phyloP scores from a whole-genome alignment of 1,140 invertebrate species.

The Aphaenogaster rudis region DNA sequence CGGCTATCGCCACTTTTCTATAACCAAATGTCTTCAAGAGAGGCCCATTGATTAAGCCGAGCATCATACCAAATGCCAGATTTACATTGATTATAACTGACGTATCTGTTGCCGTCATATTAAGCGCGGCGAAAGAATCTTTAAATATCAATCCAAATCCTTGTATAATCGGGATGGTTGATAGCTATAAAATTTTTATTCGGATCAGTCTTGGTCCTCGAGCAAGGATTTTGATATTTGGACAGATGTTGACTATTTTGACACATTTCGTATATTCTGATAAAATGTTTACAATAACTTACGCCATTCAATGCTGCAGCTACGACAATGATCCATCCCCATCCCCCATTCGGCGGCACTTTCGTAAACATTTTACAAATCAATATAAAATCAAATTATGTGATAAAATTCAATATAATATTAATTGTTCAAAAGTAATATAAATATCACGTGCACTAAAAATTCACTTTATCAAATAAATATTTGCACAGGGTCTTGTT shows the following conservation, averaged over 20 bases:
- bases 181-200: slow-evolving; percentile 83
- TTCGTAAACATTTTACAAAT: slow-evolving; percentile 40
- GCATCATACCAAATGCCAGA: slow-evolving; percentile 88
- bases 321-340: slow-evolving; percentile 89
- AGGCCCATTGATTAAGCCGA: slow-evolving; percentile 88
- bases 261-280: not conserved
- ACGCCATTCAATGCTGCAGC: slow-evolving; percentile 89
- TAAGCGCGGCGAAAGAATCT: slow-evolving; percentile 88
- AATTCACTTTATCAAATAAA: slow-evolving; percentile 23
- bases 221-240: not conserved
- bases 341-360: slow-evolving; percentile 88
- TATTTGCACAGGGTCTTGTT: not conserved
- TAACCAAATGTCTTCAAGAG: slow-evolving; percentile 86
- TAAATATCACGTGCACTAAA: slow-evolving; percentile 18
- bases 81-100: slow-evolving; percentile 87
- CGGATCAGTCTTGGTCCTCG: not conserved
- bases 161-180: slow-evolving; percentile 86
- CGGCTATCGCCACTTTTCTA: slow-evolving; percentile 86
- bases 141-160: slow-evolving; percentile 90
- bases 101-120: slow-evolving; percentile 85
- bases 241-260: not conserved
- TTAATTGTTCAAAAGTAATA: not conserved
- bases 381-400: not conserved
- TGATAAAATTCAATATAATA: not conserved
- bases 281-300: slow-evolving; percentile 81